Percentiles rank a stretch among this genome's conserved stretches.
Conservation (phyloP, 2,113 vertebrate genomes). For the Podarcis raffonei region DNA sequence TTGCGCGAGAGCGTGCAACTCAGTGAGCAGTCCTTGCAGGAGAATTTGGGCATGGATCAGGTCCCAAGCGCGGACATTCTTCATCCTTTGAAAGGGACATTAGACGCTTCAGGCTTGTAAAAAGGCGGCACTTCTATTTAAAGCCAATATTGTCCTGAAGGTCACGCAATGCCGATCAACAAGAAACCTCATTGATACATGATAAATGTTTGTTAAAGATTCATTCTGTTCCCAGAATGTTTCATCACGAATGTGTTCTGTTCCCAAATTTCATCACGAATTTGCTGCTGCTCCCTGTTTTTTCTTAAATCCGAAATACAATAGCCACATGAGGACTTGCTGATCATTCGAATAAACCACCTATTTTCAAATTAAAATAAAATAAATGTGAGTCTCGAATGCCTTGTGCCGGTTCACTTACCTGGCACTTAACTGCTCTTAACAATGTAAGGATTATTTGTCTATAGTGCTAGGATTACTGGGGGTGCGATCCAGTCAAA, state of each 20-base stretch:
- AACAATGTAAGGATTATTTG: not conserved
- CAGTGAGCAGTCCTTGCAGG: not conserved
- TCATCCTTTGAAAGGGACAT: constrained; percentile 45
- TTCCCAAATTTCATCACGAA: constrained; percentile 61
- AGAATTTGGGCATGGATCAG: not conserved
- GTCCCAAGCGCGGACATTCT: not conserved
- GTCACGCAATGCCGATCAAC: constrained; percentile 52
- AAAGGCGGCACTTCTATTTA: constrained; percentile 61
- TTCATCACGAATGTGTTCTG: constrained; percentile 60
- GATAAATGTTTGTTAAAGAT: constrained; percentile 27
- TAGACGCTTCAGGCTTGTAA: constrained; percentile 43
- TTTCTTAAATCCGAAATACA: constrained; percentile 16
- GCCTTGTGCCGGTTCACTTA: constrained; percentile 58
- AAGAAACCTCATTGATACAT: constrained; percentile 40
- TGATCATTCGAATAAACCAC: constrained; percentile 12
- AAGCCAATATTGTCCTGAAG: constrained; percentile 54
- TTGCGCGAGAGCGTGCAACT: not conserved
- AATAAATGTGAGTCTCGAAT: not conserved
- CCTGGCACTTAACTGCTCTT: constrained; percentile 3
- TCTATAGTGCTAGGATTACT: not conserved
- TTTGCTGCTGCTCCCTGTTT: constrained; percentile 52
- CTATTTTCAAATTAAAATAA: constrained; percentile 5
- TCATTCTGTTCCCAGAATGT: constrained; percentile 28
- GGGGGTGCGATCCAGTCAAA: not conserved
- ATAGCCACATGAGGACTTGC: constrained; percentile 25